Evolutionary conservation across 2,888 invertebrate species (phyloP), one percentile per base, ranked within the genome.

Genomic region (Acleris literana): DNA sequence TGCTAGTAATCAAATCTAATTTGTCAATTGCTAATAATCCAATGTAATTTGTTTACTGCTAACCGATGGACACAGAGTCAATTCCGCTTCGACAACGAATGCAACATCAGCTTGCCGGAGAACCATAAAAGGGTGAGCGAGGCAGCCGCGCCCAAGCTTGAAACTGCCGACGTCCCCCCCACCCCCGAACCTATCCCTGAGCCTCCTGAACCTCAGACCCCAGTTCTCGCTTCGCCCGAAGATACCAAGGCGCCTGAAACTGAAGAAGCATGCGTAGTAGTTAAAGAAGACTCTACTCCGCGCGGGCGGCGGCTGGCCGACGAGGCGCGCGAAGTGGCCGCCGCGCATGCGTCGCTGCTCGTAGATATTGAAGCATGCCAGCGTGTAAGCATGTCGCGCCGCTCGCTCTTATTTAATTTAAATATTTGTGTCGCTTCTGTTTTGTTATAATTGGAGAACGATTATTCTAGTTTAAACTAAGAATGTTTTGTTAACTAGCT

Each of bases 21-120:
- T n/a, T n/a, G n/a, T 20, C 25, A 58, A 58, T 67, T 48, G 54
- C 44, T 25, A 49, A 52, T 39, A 22, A 20, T n/a, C n/a, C n/a
- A 18, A 68, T 76, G 65, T 75, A 68, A 81, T 81, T 73, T 88
- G 71, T 87, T 87, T 84, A 84, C 79, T 80, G 88, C 90, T 84
- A 76, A 83, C 87, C 80, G 22, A 68, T 78, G 25, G 25, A 25
- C 25, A 83, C 96, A 99, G 98, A 99, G 99, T 94, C 99, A 99
- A 94, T 99, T 99, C 94, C 97, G 99, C 90, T 99, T 99, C 94
- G 99, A 99, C 95, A 99, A 99, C 94, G 99, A 99, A 95, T 99
- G 98, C 94, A 97, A 97, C 94, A 95, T 98, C 93, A 97, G 97
- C 94, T 95, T 99, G 86, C 98, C 98, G 93, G 99, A 99, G 94